phyloP scores from a whole-genome alignment of 2,113 vertebrate genomes.

The Chaetodon auriga region DNA sequence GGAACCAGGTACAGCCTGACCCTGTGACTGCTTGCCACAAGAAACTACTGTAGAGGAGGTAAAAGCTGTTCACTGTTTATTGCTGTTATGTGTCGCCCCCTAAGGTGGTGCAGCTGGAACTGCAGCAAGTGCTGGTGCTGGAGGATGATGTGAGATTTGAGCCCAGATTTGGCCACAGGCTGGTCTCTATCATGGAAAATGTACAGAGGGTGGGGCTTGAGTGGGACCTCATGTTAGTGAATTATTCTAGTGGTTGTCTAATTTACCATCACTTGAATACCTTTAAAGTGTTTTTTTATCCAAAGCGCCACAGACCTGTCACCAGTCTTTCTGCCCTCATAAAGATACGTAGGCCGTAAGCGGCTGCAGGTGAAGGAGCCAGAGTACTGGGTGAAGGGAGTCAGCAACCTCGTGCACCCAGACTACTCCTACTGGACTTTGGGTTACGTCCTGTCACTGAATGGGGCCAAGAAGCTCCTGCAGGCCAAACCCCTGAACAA shows the following conservation, averaged over 20 bases:
- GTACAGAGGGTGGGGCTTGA: constrained; percentile 84
- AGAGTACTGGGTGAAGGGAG: constrained; percentile 86
- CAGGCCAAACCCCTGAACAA: constrained; percentile 88
- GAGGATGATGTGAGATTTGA: constrained; percentile 93
- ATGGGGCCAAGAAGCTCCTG: constrained; percentile 90
- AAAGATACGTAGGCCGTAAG: constrained; percentile 91
- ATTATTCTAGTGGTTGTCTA: neutral
- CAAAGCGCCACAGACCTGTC: no score
- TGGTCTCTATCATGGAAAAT: constrained; percentile 87
- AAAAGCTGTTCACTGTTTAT: no score
- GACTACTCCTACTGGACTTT: constrained; percentile 95
- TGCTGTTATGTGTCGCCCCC: constrained; percentile 34
- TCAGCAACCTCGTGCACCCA: constrained; percentile 90
- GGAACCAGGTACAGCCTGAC: constrained; percentile 81
- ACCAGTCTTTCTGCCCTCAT: neutral
- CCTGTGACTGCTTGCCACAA: neutral
- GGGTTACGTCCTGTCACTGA: constrained; percentile 88
- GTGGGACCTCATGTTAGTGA: constrained; percentile 92
- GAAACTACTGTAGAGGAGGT: neutral
- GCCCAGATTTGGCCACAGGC: constrained; percentile 87
- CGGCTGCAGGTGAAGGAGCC: constrained; percentile 91
- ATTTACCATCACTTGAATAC: neutral
- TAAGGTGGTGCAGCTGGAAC: constrained; percentile 86
- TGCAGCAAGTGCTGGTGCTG: constrained; percentile 88
- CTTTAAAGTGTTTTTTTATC: no score